Percentiles rank a stretch among this genome's conserved stretches.
phyloP scores from a whole-genome alignment of 2,797 vertebrate species.

The Glossophaga mutica region DNA sequence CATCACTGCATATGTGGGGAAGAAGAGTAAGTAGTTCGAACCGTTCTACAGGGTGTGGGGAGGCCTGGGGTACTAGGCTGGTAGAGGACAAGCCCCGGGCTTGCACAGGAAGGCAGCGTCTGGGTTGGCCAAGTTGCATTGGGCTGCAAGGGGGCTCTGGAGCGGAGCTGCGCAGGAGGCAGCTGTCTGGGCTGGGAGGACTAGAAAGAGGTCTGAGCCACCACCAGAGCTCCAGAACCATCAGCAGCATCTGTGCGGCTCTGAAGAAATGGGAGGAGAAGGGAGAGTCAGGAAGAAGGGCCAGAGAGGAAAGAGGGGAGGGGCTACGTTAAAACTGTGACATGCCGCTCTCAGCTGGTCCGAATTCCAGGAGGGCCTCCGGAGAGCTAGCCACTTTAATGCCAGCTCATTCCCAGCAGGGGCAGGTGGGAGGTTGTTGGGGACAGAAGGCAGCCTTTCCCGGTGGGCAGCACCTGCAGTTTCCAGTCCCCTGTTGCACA shows the following conservation, averaged over 20 bases:
- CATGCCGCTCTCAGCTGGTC: rapidly evolving
- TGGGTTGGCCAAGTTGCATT: neutral
- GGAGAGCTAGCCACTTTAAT: neutral
- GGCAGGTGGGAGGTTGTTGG: too few species aligned
- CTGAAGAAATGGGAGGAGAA: rapidly evolving
- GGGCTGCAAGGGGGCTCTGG: rapidly evolving
- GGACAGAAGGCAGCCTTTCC: neutral
- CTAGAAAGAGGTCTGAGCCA: neutral
- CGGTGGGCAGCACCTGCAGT: rapidly evolving
- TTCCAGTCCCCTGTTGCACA: neutral
- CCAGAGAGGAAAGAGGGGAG: neutral
- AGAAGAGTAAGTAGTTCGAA: neutral
- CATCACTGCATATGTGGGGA: too few species aligned
- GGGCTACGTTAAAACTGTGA: rapidly evolving
- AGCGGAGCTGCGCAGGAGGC: neutral
- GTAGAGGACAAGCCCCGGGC: neutral
- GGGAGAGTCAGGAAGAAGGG: neutral
- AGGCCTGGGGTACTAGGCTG: neutral
- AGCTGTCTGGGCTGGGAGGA: neutral
- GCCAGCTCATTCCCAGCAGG: neutral
- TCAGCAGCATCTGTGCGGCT: neutral
- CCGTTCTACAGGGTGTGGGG: neutral
- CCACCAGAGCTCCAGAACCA: rapidly evolving
- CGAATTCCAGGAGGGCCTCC: neutral
- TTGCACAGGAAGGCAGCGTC: neutral